Conservation (phyloP, 2,888 invertebrate genomes). For the Germaria angustata region DNA sequence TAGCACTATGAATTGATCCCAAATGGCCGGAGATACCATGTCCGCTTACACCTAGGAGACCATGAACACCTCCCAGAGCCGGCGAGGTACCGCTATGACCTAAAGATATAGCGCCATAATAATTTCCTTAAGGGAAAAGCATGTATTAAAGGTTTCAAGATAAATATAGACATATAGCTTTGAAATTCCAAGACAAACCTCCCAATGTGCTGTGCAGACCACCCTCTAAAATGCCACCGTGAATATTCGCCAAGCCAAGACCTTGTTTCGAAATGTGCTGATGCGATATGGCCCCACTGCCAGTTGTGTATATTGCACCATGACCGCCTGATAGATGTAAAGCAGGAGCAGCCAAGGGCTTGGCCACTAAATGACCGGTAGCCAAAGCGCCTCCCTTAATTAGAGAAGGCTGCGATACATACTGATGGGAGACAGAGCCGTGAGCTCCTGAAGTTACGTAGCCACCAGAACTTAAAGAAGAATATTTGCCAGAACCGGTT, state of each 20-base stretch:
- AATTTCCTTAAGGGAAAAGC: conserved; percentile 53
- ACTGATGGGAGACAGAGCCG: conserved; percentile 61
- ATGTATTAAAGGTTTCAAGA: not conserved
- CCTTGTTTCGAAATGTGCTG: conserved; percentile 70
- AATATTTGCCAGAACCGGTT: conserved; percentile 42
- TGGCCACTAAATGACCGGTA: conserved; percentile 69
- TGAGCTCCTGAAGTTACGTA: conserved; percentile 71
- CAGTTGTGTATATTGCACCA: conserved; percentile 40
- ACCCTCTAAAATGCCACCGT: conserved; percentile 3
- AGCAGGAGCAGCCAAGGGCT: conserved; percentile 21
- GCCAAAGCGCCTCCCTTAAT: conserved; percentile 40
- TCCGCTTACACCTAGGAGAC: conserved; percentile 68
- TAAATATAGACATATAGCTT: not conserved
- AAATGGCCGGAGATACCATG: conserved; percentile 51
- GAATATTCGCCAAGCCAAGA: conserved; percentile 40
- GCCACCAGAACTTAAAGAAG: conserved; percentile 54
- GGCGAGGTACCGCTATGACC: conserved; percentile 73
- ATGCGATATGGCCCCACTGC: conserved; percentile 64
- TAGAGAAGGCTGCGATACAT: conserved; percentile 56
- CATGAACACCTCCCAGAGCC: conserved; percentile 72
- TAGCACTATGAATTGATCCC: conserved; percentile 54
- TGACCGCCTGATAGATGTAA: conserved; percentile 65
- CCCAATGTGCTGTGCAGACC: conserved; percentile 35
- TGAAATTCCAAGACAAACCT: conserved; percentile 7
- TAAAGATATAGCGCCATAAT: conserved; percentile 75